A percentile compares a stretch with the other conserved stretches of the same genome.
Evolutionary conservation across 2,797 vertebrate species (phyloP).

Genomic region (Benthosema pterotum): DNA sequence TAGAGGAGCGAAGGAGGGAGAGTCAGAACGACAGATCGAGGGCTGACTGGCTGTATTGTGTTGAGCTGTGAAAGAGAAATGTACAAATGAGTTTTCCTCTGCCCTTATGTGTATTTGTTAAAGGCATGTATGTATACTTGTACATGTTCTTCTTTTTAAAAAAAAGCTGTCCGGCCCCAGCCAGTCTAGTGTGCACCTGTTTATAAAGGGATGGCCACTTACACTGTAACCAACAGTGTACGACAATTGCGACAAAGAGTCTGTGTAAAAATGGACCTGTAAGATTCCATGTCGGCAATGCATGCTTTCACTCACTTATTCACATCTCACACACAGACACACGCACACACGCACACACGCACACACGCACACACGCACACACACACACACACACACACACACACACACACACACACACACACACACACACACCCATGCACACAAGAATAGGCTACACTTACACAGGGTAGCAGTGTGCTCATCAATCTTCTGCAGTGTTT

Average conservation of each 20-base stretch:
- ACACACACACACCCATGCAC: constrained; percentile 9
- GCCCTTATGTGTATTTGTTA: not conserved
- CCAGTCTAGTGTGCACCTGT: constrained; percentile 58
- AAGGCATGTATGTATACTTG: not conserved
- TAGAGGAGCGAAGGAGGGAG: constrained; percentile 1
- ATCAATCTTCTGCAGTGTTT: constrained; percentile 25
- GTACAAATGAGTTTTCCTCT: not conserved
- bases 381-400: constrained; percentile 6
- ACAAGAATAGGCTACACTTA: constrained; percentile 2
- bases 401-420: not conserved
- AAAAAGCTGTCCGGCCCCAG: constrained; percentile 16
- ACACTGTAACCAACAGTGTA: constrained; percentile 40
- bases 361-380: constrained; percentile 1
- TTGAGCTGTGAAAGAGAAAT: not conserved
- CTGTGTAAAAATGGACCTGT: too few relatives aligned
- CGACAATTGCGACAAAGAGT: constrained; percentile 1
- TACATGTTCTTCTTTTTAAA: not conserved
- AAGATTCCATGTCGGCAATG: not conserved
- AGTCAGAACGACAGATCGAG: not conserved
- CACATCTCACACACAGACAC: constrained; percentile 1
- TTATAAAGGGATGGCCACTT: constrained; percentile 54
- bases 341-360: constrained; percentile 1
- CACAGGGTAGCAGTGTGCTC: not conserved
- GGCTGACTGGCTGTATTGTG: not conserved
- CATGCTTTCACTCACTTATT: not conserved